Percentiles rank a stretch among this genome's conserved stretches.
Evolutionary conservation across 2,113 vertebrate genomes (phyloP).

Genomic region (Junco hyemalis): DNA sequence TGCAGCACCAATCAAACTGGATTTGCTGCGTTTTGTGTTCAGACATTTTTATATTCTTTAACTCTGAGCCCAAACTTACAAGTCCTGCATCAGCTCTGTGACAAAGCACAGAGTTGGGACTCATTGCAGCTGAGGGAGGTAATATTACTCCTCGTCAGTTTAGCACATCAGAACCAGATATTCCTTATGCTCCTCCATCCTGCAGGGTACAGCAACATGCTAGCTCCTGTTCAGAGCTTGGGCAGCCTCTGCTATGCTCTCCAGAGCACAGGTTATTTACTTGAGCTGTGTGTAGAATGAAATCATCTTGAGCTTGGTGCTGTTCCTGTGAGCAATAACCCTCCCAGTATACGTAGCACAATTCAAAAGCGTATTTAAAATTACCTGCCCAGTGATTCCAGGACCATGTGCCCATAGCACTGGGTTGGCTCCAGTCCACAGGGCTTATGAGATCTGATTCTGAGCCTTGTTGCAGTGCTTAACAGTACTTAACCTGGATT

Average conservation of each 20-base stretch:
- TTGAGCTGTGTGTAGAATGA: neutral
- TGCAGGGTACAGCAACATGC: neutral
- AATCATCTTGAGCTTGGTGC: neutral
- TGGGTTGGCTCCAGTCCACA: neutral
- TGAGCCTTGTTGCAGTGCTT: neutral
- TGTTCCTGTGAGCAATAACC: neutral
- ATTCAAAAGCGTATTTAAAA: neutral
- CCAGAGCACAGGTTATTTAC: neutral
- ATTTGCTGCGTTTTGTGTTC: neutral
- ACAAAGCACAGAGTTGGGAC: neutral
- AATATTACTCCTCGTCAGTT: neutral
- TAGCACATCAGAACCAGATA: neutral
- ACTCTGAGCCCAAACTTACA: neutral
- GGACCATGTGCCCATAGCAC: neutral
- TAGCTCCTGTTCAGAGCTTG: neutral
- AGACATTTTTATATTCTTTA: neutral
- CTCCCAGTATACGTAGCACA: rapidly evolving
- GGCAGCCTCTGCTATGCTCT: neutral
- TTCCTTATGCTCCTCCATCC: neutral
- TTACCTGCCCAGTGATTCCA: neutral
- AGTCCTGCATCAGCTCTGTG: neutral
- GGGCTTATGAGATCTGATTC: neutral
- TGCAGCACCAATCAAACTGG: neutral
- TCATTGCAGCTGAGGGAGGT: neutral
- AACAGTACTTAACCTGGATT: neutral